phyloP scores from a whole-genome alignment of 2,113 vertebrate genomes.

The Hippocampus guttulatus region DNA sequence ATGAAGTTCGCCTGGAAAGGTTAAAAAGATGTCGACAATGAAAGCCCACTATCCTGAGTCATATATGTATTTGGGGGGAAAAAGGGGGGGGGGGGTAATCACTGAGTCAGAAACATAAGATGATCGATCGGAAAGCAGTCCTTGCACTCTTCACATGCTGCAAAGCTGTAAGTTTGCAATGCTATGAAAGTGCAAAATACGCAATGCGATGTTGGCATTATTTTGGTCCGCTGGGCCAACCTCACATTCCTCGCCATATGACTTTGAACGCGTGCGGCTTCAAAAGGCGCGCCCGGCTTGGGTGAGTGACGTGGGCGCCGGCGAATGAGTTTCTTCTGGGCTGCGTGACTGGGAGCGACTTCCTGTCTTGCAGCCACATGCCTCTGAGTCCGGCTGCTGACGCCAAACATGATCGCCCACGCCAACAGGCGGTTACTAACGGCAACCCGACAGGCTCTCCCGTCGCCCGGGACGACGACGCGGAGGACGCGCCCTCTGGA shows the following conservation, averaged over 20 bases:
- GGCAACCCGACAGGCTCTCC: conserved; percentile 79
- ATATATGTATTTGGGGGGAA: neutral
- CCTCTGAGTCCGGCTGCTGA: conserved; percentile 86
- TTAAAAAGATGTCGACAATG: neutral
- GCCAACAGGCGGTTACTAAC: conserved; percentile 80
- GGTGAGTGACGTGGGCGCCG: too few species aligned
- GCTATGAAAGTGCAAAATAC: too few species aligned
- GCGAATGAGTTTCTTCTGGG: too few species aligned
- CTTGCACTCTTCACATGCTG: too few species aligned
- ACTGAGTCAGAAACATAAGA: too few species aligned
- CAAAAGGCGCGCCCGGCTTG: too few species aligned
- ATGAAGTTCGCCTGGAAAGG: neutral
- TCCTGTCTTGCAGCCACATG: conserved; percentile 75
- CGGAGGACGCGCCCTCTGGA: conserved; percentile 79
- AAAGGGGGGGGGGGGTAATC: neutral
- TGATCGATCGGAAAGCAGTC: too few species aligned
- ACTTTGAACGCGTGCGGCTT: too few species aligned
- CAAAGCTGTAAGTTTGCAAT: too few species aligned
- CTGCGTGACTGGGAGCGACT: neutral
- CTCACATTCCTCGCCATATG: too few species aligned
- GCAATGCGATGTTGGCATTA: too few species aligned
- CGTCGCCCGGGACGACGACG: conserved; percentile 69
- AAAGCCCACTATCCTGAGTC: neutral
- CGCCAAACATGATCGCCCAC: conserved; percentile 83
- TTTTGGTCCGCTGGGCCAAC: too few species aligned